Evolutionary conservation across 2,888 invertebrate genomes (phyloP).

Genomic region (Trissolcus japonicus): DNA sequence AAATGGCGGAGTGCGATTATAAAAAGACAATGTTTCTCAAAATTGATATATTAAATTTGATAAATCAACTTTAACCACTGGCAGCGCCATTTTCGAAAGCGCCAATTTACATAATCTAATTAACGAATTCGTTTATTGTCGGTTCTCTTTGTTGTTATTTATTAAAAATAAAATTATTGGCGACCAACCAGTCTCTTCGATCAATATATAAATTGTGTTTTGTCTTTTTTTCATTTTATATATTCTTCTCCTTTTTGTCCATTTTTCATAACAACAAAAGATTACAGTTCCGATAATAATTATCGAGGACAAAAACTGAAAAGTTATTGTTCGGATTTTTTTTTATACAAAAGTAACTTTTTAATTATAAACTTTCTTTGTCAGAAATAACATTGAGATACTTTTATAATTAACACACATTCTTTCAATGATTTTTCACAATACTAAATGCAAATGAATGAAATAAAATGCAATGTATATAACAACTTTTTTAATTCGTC

Average conservation of each 20-base stretch:
- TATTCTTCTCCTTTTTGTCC: conserved; percentile 5
- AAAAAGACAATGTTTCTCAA: conserved; percentile 41
- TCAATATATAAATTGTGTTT: conserved; percentile 14
- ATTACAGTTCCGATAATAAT: conserved; percentile 22
- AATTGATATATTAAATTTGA: conserved; percentile 47
- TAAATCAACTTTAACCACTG: conserved; percentile 47
- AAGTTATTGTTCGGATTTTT: conserved; percentile 20
- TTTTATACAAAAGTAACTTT: background rate
- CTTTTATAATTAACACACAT: too few relatives aligned
- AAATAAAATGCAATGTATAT: too few relatives aligned
- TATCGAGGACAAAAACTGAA: conserved; percentile 21
- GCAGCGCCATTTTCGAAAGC: conserved; percentile 28
- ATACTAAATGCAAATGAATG: too few relatives aligned
- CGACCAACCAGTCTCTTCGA: background rate
- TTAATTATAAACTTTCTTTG: too few relatives aligned
- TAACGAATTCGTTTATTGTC: conserved; percentile 36
- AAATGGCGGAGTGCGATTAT: conserved; percentile 35
- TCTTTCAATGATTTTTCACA: too few relatives aligned
- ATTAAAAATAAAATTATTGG: conserved; percentile 37
- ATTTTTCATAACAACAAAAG: conserved; percentile 16
- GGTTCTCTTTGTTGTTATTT: conserved; percentile 23
- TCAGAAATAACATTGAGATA: too few relatives aligned
- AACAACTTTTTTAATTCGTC: too few relatives aligned
- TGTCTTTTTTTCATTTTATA: conserved; percentile 19
- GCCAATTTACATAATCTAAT: conserved; percentile 50